Conservation (phyloP, 1,140 invertebrate species). For the Macrobrachium rosenbergii region DNA sequence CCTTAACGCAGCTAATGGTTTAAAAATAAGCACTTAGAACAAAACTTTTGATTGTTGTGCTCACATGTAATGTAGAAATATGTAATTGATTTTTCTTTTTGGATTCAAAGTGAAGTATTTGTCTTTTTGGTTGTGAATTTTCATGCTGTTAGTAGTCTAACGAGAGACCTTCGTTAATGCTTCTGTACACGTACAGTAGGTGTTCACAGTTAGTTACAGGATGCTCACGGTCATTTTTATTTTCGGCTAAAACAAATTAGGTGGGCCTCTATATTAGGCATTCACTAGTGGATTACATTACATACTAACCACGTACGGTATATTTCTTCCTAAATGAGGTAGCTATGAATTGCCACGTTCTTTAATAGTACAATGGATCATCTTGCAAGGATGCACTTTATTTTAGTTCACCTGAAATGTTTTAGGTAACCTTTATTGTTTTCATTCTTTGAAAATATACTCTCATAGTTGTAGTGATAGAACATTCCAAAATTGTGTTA, state of each 20-base stretch:
- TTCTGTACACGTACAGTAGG: too few relatives aligned
- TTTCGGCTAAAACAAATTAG: neutral
- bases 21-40: too few relatives aligned
- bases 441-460: conserved; percentile 40
- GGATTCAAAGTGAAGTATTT: too few relatives aligned
- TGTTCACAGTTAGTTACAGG: too few relatives aligned
- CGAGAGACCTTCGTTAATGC: too few relatives aligned
- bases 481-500: conserved; percentile 63
- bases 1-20: too few relatives aligned
- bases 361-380: conserved; percentile 59
- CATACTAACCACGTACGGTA: conserved; percentile 41
- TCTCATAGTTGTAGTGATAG: conserved; percentile 47
- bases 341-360: conserved; percentile 37
- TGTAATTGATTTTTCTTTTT: too few relatives aligned
- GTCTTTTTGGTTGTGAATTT: too few relatives aligned
- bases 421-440: conserved; percentile 58
- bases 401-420: conserved; percentile 38
- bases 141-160: too few relatives aligned
- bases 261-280: neutral
- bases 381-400: conserved; percentile 48
- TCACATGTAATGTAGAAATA: too few relatives aligned
- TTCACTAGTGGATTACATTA: conserved; percentile 23
- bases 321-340: conserved; percentile 1
- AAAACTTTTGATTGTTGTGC: too few relatives aligned
- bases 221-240: too few relatives aligned